A percentile compares a stretch with the other conserved stretches of the same genome.
These are phyloP conservation scores for Ophion obscuratus DNA, from an alignment of 2,888 invertebrate genomes.

Conservation along the genomic window DNA sequence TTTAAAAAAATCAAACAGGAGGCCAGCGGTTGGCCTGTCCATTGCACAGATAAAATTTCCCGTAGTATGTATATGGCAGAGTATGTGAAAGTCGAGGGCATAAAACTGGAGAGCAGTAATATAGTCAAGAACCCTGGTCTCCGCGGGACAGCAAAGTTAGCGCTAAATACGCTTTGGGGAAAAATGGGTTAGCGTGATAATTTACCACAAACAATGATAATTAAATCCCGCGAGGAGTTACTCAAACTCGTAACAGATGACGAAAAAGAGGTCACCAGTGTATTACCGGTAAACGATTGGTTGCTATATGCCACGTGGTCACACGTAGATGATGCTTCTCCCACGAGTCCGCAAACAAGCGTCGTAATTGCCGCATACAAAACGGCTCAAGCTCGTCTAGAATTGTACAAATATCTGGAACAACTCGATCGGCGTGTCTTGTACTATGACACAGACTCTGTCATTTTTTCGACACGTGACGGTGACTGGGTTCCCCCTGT, in stretches of 20 bases:
- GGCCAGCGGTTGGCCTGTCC: constrained; percentile 2
- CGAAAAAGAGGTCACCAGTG: constrained; percentile 55
- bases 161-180: background rate
- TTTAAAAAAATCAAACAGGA: constrained; percentile 23
- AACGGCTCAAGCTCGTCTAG: constrained; percentile 77
- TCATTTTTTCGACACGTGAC: constrained; percentile 72
- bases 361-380: constrained; percentile 79
- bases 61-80: background rate
- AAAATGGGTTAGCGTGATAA: constrained; percentile 41
- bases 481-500: constrained; percentile 63
- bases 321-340: background rate
- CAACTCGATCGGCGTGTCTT: constrained; percentile 73
- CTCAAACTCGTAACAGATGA: constrained; percentile 63
- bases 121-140: constrained; percentile 21
- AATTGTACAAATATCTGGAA: constrained; percentile 77
- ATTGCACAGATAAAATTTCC: background rate
- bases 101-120: background rate
- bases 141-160: background rate
- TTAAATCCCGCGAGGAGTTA: constrained; percentile 51
- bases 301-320: constrained; percentile 66
- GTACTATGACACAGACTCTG: constrained; percentile 80
- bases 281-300: constrained; percentile 66
- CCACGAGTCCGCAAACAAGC: constrained; percentile 61
- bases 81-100: background rate
- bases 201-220: constrained; percentile 63